Evolutionary conservation across 37 sponge, comb jelly and placozoan genomes (phyloP), one percentile per base, ranked within the genome.

Genomic region (Tethya wilhelma): DNA sequence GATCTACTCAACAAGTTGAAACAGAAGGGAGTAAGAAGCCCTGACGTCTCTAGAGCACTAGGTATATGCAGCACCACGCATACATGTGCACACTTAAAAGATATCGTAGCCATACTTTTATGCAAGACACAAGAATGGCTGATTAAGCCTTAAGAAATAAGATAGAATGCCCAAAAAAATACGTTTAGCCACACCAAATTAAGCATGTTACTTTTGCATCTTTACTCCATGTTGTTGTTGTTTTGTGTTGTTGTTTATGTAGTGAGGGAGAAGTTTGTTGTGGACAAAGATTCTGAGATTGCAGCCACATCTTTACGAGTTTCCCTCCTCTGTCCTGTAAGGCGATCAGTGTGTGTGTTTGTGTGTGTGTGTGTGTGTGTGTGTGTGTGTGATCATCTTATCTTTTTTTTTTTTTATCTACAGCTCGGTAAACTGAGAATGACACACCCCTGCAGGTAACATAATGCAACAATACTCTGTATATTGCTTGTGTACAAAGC

Each of bases 301-400:
- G 73, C 96, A 6, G 83, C 95, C 4, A 95, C 95, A 36, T 90
- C 89, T 74, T 30, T 95, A 31, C 59, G 87, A 75, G 91, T 98
- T 0, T 98, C 98, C 2, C 79, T 98, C 22, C 30, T 93, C 0
- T 98, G 98, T 78, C 98, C 98, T 30, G 91, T 96, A 62, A 84
- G 91, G 80, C 37, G n/a, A n/a, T n/a, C n/a, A n/a, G n/a, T n/a
- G n/a, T n/a, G n/a, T n/a, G n/a, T n/a, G n/a, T n/a, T n/a, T n/a
- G n/a, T n/a, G n/a, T n/a, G n/a, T n/a, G n/a, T n/a, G n/a, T n/a
- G n/a, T n/a, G n/a, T n/a, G n/a, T n/a, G n/a, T n/a, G n/a, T n/a
- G n/a, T n/a, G n/a, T n/a, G n/a, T 59, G 25, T 59, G 29, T 59
- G n/a, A 26, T 62, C 12, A 26, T 62, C 12, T 71, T 8, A 14